Conservation (phyloP, 1,140 invertebrate genomes). For the Drosophila funebris region DNA sequence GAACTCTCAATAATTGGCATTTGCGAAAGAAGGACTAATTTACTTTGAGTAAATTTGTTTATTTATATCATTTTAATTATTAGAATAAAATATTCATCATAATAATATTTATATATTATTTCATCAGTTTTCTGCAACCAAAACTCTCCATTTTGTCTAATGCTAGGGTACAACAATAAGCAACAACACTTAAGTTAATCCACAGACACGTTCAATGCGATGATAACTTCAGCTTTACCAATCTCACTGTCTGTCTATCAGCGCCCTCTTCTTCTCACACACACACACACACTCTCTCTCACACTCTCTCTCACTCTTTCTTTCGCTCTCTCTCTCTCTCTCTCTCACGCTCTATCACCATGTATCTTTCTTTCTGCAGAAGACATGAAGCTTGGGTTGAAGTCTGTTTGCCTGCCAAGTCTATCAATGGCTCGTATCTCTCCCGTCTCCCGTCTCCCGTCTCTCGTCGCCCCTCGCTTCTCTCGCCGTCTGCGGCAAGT, state of each 20-base stretch:
- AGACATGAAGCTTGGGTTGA: slow-evolving; percentile 24
- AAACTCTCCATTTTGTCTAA: background rate
- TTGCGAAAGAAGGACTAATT: too few relatives aligned
- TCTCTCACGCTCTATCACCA: background rate
- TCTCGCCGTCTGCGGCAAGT: slow-evolving; percentile 8
- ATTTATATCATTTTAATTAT: too few relatives aligned
- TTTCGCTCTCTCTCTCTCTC: background rate
- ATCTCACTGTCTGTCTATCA: slow-evolving; percentile 28
- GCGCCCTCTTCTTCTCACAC: background rate
- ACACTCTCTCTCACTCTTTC: background rate
- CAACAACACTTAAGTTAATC: slow-evolving; percentile 9
- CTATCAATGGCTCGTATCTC: slow-evolving; percentile 53
- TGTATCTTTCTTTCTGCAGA: slow-evolving; percentile 17
- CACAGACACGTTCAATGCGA: slow-evolving; percentile 24
- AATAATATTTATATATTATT: background rate
- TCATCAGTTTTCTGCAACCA: background rate
- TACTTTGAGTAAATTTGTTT: too few relatives aligned
- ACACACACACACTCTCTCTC: background rate
- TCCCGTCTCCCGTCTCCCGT: slow-evolving; percentile 11
- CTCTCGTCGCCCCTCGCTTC: background rate
- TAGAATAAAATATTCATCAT: too few relatives aligned
- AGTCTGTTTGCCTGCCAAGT: slow-evolving; percentile 10
- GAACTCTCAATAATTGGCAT: too few relatives aligned
- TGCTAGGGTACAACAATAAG: slow-evolving; percentile 12
- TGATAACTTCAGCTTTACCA: slow-evolving; percentile 21